Base-by-base conservation (phyloP, 2,113 vertebrate species). In the Pachycephala philippinensis region DNA sequence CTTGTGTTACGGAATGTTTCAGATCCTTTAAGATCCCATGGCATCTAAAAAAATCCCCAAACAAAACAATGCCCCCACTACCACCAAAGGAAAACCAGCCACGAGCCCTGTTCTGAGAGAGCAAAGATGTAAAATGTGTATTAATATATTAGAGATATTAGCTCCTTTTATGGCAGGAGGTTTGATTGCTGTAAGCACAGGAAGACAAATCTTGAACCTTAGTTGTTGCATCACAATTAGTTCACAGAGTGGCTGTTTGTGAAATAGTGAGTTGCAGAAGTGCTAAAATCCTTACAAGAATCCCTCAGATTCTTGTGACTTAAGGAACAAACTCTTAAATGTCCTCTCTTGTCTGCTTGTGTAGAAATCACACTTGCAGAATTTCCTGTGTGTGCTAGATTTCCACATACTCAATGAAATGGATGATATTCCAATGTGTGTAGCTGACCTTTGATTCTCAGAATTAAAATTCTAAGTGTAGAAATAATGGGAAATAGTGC, bases 371-470 rank as follows among this genome's bases (percentile, higher is more conserved):
- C 10, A 5, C n/a, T 35, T 78, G 8, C 15, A 75, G 26, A 49
- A 35, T 57, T n/a, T 65, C 22, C 5, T 8, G 0, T 0, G 0
- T 68, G 28, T 90, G 54, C 12, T 42, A 19, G 8, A n/a, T 68
- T 47, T 76, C 37, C 15, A 31, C 9, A 9, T 69, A 10, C 14
- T 64, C 19, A 53, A 22, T 50, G 44, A 69, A 82, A 23, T 45
- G 22, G 13, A 39, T 76, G 45, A 28, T 84, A 3, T 87, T 91
- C 64, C 70, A 75, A 5, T 26, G 20, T 33, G 12, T 40, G 28
- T 35, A 52, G 44, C 20, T 89, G 66, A 54, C 57, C 18, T 89
- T 61, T 82, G 61, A 30, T 21, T 94, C 19, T 60, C 20, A 33
- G 53, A 79, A 82, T 28, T 69, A 63, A 42, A 84, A 76, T 78